These are phyloP conservation scores for Nannobrachium achirus DNA, from an alignment of 2,113 vertebrate genomes.

Conservation along the genomic window DNA sequence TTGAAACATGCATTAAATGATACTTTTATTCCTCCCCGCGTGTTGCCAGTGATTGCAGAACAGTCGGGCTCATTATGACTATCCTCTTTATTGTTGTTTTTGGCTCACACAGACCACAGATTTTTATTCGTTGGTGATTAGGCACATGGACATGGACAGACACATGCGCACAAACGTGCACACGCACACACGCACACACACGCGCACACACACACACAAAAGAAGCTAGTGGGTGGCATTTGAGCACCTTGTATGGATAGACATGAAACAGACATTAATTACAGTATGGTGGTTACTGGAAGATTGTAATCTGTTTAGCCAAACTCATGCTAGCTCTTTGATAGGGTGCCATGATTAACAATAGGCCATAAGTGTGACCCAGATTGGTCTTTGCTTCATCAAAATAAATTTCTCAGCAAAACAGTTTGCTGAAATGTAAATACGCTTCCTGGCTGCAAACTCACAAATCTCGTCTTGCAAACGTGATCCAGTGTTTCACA, in stretches of 20 bases:
- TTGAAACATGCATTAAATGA: conserved; percentile 46
- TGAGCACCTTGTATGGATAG: conserved; percentile 68
- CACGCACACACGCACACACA: too few species aligned
- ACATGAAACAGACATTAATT: conserved; percentile 72
- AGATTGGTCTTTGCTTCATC: conserved; percentile 59
- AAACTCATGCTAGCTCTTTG: conserved; percentile 68
- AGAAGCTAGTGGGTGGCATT: conserved; percentile 33
- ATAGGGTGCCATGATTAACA: conserved; percentile 70
- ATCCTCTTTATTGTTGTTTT: conserved; percentile 18
- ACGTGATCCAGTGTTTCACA: conserved; percentile 43
- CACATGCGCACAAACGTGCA: background rate
- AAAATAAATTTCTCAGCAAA: conserved; percentile 53
- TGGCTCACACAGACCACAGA: conserved; percentile 32
- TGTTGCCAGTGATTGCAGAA: conserved; percentile 41
- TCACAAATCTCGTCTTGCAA: conserved; percentile 33
- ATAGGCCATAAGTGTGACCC: conserved; percentile 62
- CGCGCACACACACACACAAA: background rate
- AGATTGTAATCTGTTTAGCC: conserved; percentile 71
- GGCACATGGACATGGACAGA: conserved; percentile 16
- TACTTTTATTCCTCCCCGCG: conserved; percentile 49
- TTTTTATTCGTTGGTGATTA: conserved; percentile 41
- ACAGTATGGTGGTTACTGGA: conserved; percentile 64
- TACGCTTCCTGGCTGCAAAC: conserved; percentile 43
- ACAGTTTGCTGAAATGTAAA: conserved; percentile 52
- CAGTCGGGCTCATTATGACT: conserved; percentile 23